Evolutionary conservation across 2,113 vertebrate species (phyloP), one percentile per base, ranked within the genome.

Genomic region (Bucco capensis): DNA sequence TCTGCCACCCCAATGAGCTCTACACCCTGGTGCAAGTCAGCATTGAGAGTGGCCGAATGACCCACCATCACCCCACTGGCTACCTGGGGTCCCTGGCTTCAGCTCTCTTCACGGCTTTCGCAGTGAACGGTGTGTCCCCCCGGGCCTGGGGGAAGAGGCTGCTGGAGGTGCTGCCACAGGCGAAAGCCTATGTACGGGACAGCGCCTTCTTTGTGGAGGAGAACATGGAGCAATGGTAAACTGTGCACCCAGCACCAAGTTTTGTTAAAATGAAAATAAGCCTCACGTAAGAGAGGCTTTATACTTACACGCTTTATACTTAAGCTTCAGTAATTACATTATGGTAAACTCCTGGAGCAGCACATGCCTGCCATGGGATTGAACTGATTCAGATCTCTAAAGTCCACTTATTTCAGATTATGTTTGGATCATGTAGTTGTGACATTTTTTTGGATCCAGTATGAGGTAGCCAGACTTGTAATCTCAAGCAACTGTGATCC

Each of bases 21-120:
- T 88, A 95, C 40, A 96, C 42, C 2, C 96, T 98, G 92, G 54
- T 98, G 15, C 54, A 88, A 30, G 97, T 98, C 89, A 98, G 98
- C 95, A 95, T 98, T 0, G 98, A 98, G 95, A 98, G 98, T 0
- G 98, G 98, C 8, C 97, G 98, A 21, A 98, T 98, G 98, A 98
- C 98, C 67, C 98, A 98, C 71, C 98, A 98, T 90, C 98, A 98
- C 27, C 98, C 98, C 33, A 98, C 98, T 0, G 98, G 98, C 57
- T 98, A 98, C 94, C 96, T 98, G 85, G 98, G 98, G 3, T 96
- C 97, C 50, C 74, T 98, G 42, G 97, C 80, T 8, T 97, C 98
- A 0, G 98, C 98, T 13, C 97, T 98, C 50, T 98, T 98, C 85
- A 97, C 98, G 0, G 94, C 98, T 5, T 97, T 97, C 0, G 98